Evolutionary conservation across 2,113 vertebrate genomes (phyloP).

Genomic region (Galbula dea): DNA sequence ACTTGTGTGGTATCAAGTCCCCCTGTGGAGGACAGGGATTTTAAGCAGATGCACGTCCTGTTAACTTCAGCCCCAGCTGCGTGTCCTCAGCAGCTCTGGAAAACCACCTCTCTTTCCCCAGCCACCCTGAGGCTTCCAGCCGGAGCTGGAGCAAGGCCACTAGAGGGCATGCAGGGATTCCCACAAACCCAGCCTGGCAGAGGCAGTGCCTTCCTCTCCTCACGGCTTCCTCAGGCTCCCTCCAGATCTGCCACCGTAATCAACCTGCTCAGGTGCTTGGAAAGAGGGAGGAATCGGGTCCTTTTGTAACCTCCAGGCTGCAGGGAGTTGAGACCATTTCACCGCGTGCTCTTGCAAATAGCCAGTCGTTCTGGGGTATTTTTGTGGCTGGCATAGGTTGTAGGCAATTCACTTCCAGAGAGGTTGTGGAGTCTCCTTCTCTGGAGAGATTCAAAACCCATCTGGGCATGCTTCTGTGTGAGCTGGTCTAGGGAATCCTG

Average conservation of each 20-base stretch:
- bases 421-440: too few relatives aligned
- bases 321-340: accelerated
- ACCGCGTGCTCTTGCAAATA: accelerated
- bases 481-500: too few relatives aligned
- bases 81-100: background rate
- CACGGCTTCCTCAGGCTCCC: background rate
- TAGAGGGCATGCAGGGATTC: constrained; percentile 33
- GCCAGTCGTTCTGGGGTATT: accelerated
- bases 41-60: background rate
- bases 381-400: accelerated
- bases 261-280: accelerated
- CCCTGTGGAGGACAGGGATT: background rate
- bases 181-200: background rate
- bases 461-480: too few relatives aligned
- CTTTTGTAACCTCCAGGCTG: background rate
- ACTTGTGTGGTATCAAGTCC: accelerated
- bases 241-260: accelerated
- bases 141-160: background rate
- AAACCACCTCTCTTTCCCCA: background rate
- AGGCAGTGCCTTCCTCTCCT: background rate
- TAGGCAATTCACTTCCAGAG: accelerated
- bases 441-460: too few relatives aligned
- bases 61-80: background rate
- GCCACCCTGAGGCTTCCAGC: accelerated
- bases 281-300: accelerated